A percentile compares a stretch with the other conserved stretches of the same genome.
Evolutionary conservation across 1,140 invertebrate species (phyloP).

Genomic region (Dolichoris vasculosae): DNA sequence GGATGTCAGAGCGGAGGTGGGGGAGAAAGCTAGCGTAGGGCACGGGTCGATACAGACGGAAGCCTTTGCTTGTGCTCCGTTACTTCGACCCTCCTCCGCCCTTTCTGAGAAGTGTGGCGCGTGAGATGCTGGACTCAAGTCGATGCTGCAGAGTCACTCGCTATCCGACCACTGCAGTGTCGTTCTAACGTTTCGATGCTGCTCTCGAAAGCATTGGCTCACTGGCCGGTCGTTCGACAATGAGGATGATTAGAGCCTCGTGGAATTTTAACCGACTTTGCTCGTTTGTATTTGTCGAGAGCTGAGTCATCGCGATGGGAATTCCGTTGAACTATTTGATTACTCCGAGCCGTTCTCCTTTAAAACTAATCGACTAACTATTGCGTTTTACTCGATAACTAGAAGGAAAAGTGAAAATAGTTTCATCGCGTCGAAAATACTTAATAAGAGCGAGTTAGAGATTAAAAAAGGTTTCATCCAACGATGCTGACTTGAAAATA

Average conservation of each 20-base stretch:
- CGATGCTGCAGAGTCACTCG: neutral
- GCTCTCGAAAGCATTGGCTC: too few species aligned
- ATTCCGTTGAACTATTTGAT: neutral
- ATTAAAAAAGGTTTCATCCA: too few species aligned
- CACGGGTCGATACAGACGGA: constrained; percentile 13
- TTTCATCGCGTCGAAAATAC: too few species aligned
- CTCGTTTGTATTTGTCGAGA: neutral
- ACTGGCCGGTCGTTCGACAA: neutral
- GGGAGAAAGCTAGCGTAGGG: neutral
- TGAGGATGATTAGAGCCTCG: neutral
- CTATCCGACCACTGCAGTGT: neutral
- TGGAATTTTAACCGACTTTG: neutral
- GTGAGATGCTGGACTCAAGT: neutral
- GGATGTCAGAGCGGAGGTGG: neutral
- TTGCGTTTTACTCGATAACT: too few species aligned
- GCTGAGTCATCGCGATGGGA: neutral
- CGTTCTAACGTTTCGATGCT: neutral
- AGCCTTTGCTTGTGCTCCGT: neutral
- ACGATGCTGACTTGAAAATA: neutral
- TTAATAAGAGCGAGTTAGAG: too few species aligned
- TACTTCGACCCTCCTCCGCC: neutral
- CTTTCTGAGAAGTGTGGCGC: neutral
- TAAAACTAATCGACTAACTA: neutral
- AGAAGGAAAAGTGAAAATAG: too few species aligned
- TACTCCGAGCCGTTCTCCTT: neutral